Conservation (phyloP, 1,140 invertebrate species). For the Sinella curviseta region DNA sequence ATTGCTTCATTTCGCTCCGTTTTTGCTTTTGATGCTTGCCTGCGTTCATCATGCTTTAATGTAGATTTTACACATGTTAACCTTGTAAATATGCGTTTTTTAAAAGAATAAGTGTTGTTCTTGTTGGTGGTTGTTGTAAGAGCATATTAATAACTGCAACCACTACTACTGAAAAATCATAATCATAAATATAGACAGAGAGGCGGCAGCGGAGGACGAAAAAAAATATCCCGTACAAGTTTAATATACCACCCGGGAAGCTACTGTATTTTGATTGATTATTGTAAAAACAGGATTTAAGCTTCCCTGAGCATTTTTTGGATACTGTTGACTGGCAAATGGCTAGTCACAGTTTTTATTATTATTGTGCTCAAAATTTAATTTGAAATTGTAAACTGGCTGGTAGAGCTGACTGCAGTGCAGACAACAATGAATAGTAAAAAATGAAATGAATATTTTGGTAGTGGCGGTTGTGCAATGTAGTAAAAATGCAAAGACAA, state of each 20-base stretch:
- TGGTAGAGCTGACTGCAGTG: too few relatives aligned
- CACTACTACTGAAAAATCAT: background rate
- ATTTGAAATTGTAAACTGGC: too few relatives aligned
- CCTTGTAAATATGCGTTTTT: background rate
- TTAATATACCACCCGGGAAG: conserved; percentile 12
- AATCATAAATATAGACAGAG: background rate
- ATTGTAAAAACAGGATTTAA: conserved; percentile 6
- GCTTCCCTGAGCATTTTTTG: background rate
- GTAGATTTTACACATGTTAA: too few relatives aligned
- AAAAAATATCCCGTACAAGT: background rate
- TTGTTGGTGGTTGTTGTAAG: background rate
- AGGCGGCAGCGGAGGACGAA: background rate
- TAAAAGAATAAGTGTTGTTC: background rate
- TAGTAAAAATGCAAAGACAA: too few relatives aligned
- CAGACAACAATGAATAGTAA: too few relatives aligned
- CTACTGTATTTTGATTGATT: conserved; percentile 5
- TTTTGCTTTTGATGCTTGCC: too few relatives aligned
- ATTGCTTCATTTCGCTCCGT: background rate
- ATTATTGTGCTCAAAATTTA: too few relatives aligned
- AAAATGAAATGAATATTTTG: too few relatives aligned
- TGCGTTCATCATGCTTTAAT: too few relatives aligned
- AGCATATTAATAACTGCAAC: background rate
- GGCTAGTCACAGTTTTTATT: background rate
- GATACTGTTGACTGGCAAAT: background rate
- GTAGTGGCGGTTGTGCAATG: too few relatives aligned